Percentiles rank a stretch among this genome's conserved stretches.
These are phyloP conservation scores for Chrysolina oricalcia DNA, from an alignment of 2,888 invertebrate species.

Conservation along the genomic window DNA sequence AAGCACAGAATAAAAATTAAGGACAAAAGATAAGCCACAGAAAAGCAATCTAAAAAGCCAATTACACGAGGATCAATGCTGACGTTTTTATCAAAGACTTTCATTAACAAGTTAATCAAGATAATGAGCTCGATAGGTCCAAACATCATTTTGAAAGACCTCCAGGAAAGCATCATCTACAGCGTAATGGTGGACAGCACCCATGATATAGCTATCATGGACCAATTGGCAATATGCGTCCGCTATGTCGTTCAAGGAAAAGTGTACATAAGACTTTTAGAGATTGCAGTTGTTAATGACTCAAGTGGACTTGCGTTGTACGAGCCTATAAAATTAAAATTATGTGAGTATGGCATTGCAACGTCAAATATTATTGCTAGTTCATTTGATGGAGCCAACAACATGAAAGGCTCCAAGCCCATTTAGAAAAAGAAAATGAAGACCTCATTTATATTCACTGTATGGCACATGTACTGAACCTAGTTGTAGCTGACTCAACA, in stretches of 20 bases:
- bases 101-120: constrained; percentile 24
- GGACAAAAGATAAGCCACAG: neutral
- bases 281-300: constrained; percentile 26
- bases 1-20: neutral
- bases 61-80: constrained; percentile 21
- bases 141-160: constrained; percentile 32
- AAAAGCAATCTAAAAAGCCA: neutral
- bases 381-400: constrained; percentile 3
- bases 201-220: constrained; percentile 31
- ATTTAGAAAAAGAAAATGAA: neutral
- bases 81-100: constrained; percentile 20
- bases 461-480: no score
- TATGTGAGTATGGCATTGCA: neutral
- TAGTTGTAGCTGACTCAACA: no score
- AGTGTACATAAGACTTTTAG: constrained; percentile 28
- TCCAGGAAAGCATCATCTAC: constrained; percentile 31
- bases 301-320: constrained; percentile 31
- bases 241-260: constrained; percentile 32
- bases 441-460: no score
- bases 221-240: constrained; percentile 20
- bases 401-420: constrained; percentile 1
- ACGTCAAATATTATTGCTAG: neutral
- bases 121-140: constrained; percentile 21
- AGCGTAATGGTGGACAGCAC: constrained; percentile 29
- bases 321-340: neutral